Base-by-base conservation (phyloP, 2,888 invertebrate genomes). In the Napeogenes inachia region DNA sequence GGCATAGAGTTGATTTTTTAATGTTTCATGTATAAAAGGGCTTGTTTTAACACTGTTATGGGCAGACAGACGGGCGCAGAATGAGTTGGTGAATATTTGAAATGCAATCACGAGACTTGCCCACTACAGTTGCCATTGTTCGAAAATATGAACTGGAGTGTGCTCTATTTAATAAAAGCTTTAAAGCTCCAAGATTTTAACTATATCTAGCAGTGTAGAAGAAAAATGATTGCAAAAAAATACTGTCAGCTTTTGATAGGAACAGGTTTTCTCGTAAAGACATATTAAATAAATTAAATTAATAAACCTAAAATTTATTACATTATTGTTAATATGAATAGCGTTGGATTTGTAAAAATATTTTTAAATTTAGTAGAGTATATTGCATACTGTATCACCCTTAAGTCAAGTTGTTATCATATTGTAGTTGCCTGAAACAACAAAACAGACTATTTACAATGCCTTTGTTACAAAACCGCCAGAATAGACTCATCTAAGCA, bases 81-180 rank as follows among this genome's bases (percentile, higher is more conserved):
- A 88, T 87, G 84, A 83, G 80, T 80, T 80, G 81, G 84, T 89
- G 88, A 87, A 89, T 89, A 89, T 89, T 89, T 89, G 82, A 89
- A 85, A 87, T 76, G 82, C 86, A 89, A 89, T 89, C 87, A 86
- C 79, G 74, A 79, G 77, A 77, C 81, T 82, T 85, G 86, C 72
- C 81, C 81, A 84, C 82, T 84, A 81, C 81, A 84, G 80, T 76
- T 78, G 67, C 86, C 82, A 89, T 89, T 89, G 89, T 89, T 88
- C 79, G 79, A 66, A 70, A 72, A 53, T 64, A 60, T 63, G 64
- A 54, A 59, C 10, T 4, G 70, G 33, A 78, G 63, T 71, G 60
- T 80, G 81, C 88, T 89, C 85, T 78, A 81, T 77, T 77, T 70
- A n/a, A 21, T 21, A 21, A 21, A 50, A 5, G 50, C 61, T 13